Percentiles rank a stretch among this genome's conserved stretches.
Evolutionary conservation across 2,797 vertebrate species (phyloP).

Genomic region (Bryconaethiops microstoma): DNA sequence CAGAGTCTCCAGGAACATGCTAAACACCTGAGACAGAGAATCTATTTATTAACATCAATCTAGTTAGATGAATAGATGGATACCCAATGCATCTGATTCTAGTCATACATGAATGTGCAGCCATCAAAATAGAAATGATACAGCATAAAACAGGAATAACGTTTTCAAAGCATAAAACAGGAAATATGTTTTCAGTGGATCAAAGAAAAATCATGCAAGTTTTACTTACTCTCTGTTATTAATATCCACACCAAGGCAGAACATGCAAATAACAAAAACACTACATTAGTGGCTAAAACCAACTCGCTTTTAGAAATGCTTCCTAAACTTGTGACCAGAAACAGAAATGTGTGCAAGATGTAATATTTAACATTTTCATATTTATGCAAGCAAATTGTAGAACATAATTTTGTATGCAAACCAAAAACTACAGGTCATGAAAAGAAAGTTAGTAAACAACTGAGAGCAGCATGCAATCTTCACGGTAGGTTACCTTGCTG

Average conservation of each 20-base stretch:
- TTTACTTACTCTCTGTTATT: conserved; percentile 98
- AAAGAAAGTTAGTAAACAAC: conserved; percentile 11
- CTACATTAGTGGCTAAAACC: conserved; percentile 70
- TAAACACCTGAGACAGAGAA: conserved; percentile 85
- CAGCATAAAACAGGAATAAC: neutral
- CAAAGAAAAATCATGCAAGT: conserved; percentile 45
- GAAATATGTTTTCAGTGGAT: neutral
- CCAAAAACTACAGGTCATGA: conserved; percentile 12
- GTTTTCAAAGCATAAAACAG: neutral
- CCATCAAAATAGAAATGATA: neutral
- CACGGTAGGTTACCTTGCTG: conserved; percentile 82
- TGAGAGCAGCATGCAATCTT: conserved; percentile 7
- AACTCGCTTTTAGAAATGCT: neutral
- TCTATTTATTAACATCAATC: neutral
- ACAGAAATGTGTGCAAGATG: neutral
- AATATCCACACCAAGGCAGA: conserved; percentile 92
- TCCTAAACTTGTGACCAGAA: neutral
- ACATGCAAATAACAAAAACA: conserved; percentile 90
- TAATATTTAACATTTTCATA: neutral
- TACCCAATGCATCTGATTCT: no score
- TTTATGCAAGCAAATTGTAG: neutral
- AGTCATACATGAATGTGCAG: neutral
- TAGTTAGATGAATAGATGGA: neutral
- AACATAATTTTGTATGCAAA: neutral
- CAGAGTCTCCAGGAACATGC: conserved; percentile 98